Evolutionary conservation across 2,888 invertebrate species (phyloP).

Genomic region (Brachypalpus laphriformis): DNA sequence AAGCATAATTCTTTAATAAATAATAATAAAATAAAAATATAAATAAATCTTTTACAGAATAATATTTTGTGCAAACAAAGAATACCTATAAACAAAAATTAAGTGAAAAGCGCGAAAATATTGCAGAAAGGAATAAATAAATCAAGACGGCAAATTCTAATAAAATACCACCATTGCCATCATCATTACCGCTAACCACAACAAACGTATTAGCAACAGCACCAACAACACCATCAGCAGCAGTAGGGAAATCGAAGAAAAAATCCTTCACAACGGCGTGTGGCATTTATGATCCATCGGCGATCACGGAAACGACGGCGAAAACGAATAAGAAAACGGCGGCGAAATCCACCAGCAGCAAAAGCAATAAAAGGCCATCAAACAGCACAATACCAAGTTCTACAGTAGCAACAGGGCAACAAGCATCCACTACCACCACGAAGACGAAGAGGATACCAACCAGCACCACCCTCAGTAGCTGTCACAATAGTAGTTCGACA

Average conservation of each 20-base stretch:
- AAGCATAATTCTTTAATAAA: too few relatives aligned
- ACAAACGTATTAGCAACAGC: conserved; percentile 22
- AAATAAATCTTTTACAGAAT: conserved; percentile 29
- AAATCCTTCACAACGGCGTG: conserved; percentile 75
- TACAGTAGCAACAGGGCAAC: conserved; percentile 74
- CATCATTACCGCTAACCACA: conserved; percentile 63
- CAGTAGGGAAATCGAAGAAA: conserved; percentile 63
- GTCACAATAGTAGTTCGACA: conserved; percentile 82
- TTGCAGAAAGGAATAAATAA: conserved; percentile 10
- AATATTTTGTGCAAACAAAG: conserved; percentile 19
- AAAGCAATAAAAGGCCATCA: conserved; percentile 72
- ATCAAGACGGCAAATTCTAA: conserved; percentile 71
- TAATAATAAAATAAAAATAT: too few relatives aligned
- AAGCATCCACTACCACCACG: conserved; percentile 58
- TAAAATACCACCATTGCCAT: conserved; percentile 65
- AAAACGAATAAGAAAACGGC: conserved; percentile 72
- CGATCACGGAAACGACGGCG: conserved; percentile 73
- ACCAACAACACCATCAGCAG: conserved; percentile 72
- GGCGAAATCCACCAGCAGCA: conserved; percentile 58
- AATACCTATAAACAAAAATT: conserved; percentile 33
- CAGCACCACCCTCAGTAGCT: conserved; percentile 82
- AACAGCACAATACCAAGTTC: conserved; percentile 75
- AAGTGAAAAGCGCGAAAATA: conserved; percentile 42
- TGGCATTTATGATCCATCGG: conserved; percentile 76
- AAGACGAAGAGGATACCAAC: conserved; percentile 78